These are phyloP conservation scores for Aegypius monachus DNA, from an alignment of 2,113 vertebrate species.

Conservation along the genomic window DNA sequence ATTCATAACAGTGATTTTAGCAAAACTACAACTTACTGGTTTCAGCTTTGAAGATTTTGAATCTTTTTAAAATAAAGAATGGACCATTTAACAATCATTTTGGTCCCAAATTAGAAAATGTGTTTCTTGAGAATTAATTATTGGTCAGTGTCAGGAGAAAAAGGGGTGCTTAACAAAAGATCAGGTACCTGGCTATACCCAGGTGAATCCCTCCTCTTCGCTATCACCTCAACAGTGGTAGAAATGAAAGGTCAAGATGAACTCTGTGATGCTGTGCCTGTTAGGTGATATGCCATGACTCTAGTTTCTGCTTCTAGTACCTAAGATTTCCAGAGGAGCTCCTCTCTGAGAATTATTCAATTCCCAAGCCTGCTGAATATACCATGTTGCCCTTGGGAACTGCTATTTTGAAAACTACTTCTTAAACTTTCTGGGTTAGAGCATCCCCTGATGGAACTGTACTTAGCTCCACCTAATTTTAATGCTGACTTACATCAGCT, in stretches of 20 bases:
- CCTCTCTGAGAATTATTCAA: neutral
- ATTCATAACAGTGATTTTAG: neutral
- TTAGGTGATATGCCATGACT: neutral
- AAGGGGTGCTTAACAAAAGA: neutral
- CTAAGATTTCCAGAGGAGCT: neutral
- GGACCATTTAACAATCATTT: rapidly evolving
- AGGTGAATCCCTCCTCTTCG: neutral
- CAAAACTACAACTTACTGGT: neutral
- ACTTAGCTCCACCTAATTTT: neutral
- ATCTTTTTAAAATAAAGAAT: neutral
- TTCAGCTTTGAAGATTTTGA: neutral
- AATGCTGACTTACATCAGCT: neutral
- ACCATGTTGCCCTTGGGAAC: neutral
- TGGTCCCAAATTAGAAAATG: neutral
- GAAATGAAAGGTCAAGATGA: neutral
- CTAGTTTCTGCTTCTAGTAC: neutral
- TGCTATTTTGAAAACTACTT: conserved; percentile 1
- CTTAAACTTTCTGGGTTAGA: conserved; percentile 8
- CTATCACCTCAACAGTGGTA: neutral
- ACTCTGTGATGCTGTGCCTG: neutral
- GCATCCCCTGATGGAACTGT: neutral
- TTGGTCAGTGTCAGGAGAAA: neutral
- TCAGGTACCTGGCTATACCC: neutral
- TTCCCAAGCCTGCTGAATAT: neutral
- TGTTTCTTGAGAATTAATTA: neutral